Evolutionary conservation across 2,888 invertebrate genomes (phyloP).

Genomic region (Callyntrura sp.): DNA sequence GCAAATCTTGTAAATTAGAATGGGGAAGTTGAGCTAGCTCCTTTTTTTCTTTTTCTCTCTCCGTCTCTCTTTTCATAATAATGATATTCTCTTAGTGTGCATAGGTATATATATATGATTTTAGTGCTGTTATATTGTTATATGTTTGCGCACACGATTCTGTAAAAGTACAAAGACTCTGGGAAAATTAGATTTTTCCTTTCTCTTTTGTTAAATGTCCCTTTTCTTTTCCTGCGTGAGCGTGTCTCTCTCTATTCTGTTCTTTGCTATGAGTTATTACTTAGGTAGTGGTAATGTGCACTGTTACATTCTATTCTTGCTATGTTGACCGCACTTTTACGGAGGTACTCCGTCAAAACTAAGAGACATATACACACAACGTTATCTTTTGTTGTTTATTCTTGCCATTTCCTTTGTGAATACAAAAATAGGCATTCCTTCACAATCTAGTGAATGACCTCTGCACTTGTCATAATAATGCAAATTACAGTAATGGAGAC

Average conservation of each 20-base stretch:
- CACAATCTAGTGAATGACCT: no score
- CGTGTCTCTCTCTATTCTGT: no score
- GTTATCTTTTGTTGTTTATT: background rate
- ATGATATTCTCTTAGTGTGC: background rate
- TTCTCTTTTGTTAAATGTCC: constrained; percentile 52
- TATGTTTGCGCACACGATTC: background rate
- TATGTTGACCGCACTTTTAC: constrained; percentile 1
- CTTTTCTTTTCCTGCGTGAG: constrained; percentile 17
- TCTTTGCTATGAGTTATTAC: constrained; percentile 1
- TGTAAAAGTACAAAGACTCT: constrained; percentile 60
- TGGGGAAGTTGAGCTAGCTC: constrained; percentile 46
- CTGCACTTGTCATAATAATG: constrained; percentile 51
- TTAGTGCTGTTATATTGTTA: no score
- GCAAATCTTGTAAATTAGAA: constrained; percentile 77
- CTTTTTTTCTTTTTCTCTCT: background rate
- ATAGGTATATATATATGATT: background rate
- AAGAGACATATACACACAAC: background rate
- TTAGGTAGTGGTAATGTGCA: background rate
- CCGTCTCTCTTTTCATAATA: background rate
- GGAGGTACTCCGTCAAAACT: no score
- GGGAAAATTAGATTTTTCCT: constrained; percentile 74
- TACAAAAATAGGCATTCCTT: background rate
- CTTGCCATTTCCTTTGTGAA: background rate
- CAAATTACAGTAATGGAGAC: background rate
- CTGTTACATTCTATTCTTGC: background rate